phyloP scores from a whole-genome alignment of 2,888 invertebrate genomes.

The Fragum fragum region DNA sequence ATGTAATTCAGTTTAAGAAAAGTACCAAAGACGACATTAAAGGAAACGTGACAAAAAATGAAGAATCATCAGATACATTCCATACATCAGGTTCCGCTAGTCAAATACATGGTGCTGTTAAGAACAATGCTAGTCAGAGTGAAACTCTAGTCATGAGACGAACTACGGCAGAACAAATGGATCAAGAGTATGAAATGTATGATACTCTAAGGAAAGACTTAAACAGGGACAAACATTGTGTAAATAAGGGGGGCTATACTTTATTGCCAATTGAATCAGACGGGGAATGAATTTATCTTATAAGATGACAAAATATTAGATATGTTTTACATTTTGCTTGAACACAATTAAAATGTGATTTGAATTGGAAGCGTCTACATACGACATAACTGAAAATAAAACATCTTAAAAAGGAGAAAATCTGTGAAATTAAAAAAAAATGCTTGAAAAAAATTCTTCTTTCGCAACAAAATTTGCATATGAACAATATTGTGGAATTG shows the following conservation, averaged over 20 bases:
- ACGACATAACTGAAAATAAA: too few species aligned
- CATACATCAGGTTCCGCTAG: background rate
- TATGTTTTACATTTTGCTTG: too few species aligned
- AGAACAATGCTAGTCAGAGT: background rate
- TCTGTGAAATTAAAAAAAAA: too few species aligned
- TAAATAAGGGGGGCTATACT: slow-evolving; percentile 16
- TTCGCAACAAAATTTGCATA: too few species aligned
- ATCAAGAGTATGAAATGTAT: background rate
- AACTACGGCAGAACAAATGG: background rate
- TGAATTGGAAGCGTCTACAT: too few species aligned
- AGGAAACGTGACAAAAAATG: background rate
- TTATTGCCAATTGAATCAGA: slow-evolving; percentile 15
- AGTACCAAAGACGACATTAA: background rate
- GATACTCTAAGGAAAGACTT: background rate
- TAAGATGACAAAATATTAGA: background rate
- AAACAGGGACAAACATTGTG: background rate
- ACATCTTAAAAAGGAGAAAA: too few species aligned
- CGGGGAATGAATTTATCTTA: background rate
- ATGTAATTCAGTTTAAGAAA: slow-evolving; percentile 2
- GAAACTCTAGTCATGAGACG: background rate
- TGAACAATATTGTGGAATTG: too few species aligned
- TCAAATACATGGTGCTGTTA: background rate
- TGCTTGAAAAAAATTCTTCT: too few species aligned
- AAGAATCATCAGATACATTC: background rate
- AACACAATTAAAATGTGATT: too few species aligned